Percentiles rank a stretch among this genome's conserved stretches.
Conservation (phyloP, 2,797 vertebrate genomes). For the Protosalanx chinensis region DNA sequence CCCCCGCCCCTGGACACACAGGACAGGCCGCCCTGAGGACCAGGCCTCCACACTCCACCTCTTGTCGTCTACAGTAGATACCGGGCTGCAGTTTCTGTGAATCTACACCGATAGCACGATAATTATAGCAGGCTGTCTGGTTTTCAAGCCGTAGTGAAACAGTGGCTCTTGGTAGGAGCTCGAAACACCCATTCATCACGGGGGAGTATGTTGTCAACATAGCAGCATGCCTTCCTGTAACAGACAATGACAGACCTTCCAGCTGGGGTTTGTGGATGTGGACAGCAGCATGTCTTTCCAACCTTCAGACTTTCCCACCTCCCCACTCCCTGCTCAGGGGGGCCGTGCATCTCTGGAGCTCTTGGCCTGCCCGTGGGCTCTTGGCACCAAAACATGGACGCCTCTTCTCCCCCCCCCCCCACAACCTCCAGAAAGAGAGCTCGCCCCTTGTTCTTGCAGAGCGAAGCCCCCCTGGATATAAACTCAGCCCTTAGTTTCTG, state of each 20-base stretch:
- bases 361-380: constrained; percentile 30
- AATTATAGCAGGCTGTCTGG: constrained; percentile 29
- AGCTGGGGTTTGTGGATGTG: constrained; percentile 36
- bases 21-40: neutral
- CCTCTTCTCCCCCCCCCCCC: constrained; percentile 36
- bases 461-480: constrained; percentile 31
- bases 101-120: too few relatives aligned
- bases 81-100: too few relatives aligned
- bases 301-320: neutral
- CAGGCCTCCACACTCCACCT: constrained; percentile 29
- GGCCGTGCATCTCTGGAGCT: constrained; percentile 20
- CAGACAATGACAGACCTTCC: constrained; percentile 37
- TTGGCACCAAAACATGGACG: constrained; percentile 52
- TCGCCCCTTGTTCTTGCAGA: constrained; percentile 32
- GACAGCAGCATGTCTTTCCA: constrained; percentile 18
- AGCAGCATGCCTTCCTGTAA: constrained; percentile 41
- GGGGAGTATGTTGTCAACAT: constrained; percentile 43
- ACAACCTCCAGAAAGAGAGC: constrained; percentile 39
- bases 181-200: constrained; percentile 30
- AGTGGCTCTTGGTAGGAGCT: constrained; percentile 24
- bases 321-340: neutral
- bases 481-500: constrained; percentile 50
- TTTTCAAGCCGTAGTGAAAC: constrained; percentile 35
- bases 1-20: constrained; percentile 17
- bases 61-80: constrained; percentile 18